phyloP scores from a whole-genome alignment of 2,888 invertebrate genomes.

The Scaptomyza cyrtandrae region DNA sequence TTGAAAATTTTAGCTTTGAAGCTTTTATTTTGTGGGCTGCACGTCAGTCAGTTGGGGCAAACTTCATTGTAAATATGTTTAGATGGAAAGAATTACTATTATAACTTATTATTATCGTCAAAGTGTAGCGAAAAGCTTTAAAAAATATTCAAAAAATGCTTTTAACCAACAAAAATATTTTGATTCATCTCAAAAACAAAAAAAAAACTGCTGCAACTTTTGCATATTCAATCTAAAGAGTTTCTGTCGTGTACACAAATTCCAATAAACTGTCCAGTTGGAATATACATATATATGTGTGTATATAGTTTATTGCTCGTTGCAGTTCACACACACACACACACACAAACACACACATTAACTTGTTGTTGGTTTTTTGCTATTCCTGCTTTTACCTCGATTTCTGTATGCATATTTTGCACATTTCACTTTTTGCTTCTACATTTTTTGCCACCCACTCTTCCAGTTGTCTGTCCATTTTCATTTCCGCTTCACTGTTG shows the following conservation, averaged over 20 bases:
- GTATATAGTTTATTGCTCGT: constrained; percentile 14
- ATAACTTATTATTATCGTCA: too few relatives aligned
- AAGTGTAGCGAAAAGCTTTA: too few relatives aligned
- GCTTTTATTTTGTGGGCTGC: not conserved
- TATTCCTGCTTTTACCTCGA: not conserved
- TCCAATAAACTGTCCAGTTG: not conserved
- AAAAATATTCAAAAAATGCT: too few relatives aligned
- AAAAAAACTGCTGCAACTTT: too few relatives aligned
- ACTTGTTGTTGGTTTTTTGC: not conserved
- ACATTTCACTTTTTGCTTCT: constrained; percentile 25
- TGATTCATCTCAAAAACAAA: too few relatives aligned
- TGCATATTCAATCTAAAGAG: not conserved
- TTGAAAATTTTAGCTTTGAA: not conserved
- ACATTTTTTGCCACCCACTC: not conserved
- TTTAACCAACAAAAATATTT: too few relatives aligned
- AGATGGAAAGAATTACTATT: too few relatives aligned
- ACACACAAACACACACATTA: not conserved
- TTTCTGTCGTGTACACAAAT: constrained; percentile 5
- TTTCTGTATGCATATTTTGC: constrained; percentile 41
- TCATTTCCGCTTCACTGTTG: constrained; percentile 61
- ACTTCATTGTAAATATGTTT: not conserved
- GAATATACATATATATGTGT: not conserved
- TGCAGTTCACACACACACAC: constrained; percentile 21
- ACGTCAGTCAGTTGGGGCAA: too few relatives aligned
- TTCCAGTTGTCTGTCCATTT: constrained; percentile 36